phyloP scores from a whole-genome alignment of 2,797 vertebrate genomes.

The Myotis myotis region DNA sequence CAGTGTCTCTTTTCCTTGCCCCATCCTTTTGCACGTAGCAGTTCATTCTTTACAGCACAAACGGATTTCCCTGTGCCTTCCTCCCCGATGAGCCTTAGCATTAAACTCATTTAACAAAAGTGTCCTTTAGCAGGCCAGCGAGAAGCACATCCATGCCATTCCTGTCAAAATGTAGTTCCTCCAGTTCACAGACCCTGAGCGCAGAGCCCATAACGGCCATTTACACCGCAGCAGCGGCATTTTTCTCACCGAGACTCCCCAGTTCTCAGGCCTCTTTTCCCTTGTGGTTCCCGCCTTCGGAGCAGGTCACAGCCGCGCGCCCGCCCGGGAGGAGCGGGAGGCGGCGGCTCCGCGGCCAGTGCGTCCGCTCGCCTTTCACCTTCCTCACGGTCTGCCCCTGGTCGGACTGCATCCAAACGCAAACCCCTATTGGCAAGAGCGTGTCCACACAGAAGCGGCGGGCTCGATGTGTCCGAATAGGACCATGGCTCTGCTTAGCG shows the following conservation, averaged over 20 bases:
- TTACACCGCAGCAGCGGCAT: no score
- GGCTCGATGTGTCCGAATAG: conserved; percentile 13
- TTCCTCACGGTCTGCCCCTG: conserved; percentile 38
- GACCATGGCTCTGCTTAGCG: not conserved
- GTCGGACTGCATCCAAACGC: conserved; percentile 56
- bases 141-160: no score
- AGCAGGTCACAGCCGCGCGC: no score
- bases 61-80: not conserved
- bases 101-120: conserved; percentile 53
- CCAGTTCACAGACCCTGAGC: no score
- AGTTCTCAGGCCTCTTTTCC: no score
- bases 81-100: conserved; percentile 55
- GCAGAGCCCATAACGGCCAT: no score
- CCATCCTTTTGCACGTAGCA: not conserved
- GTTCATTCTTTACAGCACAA: conserved; percentile 38
- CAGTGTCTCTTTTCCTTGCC: not conserved
- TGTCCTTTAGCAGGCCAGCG: not conserved
- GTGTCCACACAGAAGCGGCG: conserved; percentile 4
- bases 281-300: no score
- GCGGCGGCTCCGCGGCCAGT: not conserved
- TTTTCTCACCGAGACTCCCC: no score
- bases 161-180: no score
- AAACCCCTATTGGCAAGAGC: conserved; percentile 30
- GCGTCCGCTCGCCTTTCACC: conserved; percentile 36
- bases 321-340: conserved; percentile 58